Percentiles rank a stretch among this genome's conserved stretches.
phyloP scores from a whole-genome alignment of 1,140 invertebrate genomes.

The Platorchestia sp. region DNA sequence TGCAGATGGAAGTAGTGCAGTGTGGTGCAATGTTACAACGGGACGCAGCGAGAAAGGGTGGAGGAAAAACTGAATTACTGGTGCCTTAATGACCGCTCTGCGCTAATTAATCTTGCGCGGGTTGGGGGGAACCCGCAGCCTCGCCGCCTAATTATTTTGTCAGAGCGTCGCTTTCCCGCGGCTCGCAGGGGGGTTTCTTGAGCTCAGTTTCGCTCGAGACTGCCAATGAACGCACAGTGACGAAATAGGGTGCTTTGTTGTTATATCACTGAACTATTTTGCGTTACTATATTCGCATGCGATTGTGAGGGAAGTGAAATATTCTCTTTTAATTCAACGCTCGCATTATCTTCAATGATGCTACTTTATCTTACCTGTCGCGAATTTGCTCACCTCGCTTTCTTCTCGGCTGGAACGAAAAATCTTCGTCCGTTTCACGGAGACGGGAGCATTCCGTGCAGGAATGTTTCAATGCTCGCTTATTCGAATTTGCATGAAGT shows the following conservation, averaged over 20 bases:
- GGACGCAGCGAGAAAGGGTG: not conserved
- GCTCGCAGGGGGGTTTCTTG: not conserved
- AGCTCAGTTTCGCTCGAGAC: not conserved
- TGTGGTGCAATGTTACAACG: not conserved
- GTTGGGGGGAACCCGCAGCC: not conserved
- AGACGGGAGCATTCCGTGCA: not conserved
- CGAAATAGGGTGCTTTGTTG: too few species aligned
- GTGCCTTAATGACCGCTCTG: slow-evolving; percentile 5
- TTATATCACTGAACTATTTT: not conserved
- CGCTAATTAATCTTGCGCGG: not conserved
- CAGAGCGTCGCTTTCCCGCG: not conserved
- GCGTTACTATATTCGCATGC: not conserved
- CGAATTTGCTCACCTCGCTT: not conserved
- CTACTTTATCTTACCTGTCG: not conserved
- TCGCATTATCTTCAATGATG: not conserved
- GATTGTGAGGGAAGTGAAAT: not conserved
- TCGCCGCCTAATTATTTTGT: not conserved
- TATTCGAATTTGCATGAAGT: not conserved
- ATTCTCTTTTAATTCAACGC: not conserved
- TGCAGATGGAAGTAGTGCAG: not conserved
- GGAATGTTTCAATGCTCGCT: not conserved
- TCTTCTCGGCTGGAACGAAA: not conserved
- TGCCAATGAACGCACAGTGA: not conserved
- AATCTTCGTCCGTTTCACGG: not conserved
- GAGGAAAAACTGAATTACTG: not conserved